Conservation (phyloP, 1,140 invertebrate species). For the Armadillidium nasatum region DNA sequence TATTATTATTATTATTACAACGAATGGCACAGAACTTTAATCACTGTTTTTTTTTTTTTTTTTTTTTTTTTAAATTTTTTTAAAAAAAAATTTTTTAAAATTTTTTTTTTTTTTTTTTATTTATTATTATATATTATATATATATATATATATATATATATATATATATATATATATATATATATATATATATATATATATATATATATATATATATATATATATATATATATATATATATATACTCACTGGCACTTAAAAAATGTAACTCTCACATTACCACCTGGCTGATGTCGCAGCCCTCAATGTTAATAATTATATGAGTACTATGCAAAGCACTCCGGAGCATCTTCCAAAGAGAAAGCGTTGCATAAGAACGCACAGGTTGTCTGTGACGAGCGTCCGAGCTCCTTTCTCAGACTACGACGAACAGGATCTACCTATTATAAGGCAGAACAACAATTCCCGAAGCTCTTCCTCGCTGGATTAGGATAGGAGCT, state of each 20-base stretch:
- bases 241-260: no score
- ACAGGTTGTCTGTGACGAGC: not conserved
- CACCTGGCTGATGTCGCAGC: not conserved
- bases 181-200: conserved; percentile 12
- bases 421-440: not conserved
- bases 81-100: no score
- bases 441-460: not conserved
- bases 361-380: not conserved
- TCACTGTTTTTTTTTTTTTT: no score
- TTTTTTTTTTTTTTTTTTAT: no score
- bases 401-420: not conserved
- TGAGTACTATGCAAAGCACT: not conserved
- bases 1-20: not conserved
- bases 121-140: no score
- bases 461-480: not conserved
- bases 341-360: not conserved
- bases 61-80: no score
- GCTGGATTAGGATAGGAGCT: not conserved
- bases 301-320: not conserved
- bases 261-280: no score
- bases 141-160: not conserved
- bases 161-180: conserved; percentile 15
- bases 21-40: no score
- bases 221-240: not conserved
- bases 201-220: not conserved